These are phyloP conservation scores for Helostoma temminkii DNA, from an alignment of 2,797 vertebrate species.

Conservation along the genomic window DNA sequence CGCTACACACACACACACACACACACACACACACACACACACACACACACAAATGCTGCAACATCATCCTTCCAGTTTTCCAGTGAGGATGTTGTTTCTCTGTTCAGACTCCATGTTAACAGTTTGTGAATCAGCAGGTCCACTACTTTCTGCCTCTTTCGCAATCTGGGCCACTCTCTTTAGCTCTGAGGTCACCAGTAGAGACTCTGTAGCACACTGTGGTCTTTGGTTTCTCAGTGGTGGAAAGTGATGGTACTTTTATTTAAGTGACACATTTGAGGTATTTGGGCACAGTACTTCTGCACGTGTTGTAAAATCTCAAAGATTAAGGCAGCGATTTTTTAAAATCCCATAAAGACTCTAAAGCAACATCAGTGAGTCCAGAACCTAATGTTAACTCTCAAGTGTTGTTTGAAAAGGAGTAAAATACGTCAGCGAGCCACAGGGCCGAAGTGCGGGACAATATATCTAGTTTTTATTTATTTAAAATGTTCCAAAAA, in stretches of 20 bases:
- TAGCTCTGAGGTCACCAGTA: conserved; percentile 32
- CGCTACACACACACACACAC: too few species aligned
- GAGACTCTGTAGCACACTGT: conserved; percentile 13
- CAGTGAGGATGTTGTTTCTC: conserved; percentile 51
- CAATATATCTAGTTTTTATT: too few species aligned
- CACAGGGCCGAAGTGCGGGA: too few species aligned
- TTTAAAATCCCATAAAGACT: too few species aligned
- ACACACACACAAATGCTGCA: conserved; percentile 33
- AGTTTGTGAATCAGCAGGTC: conserved; percentile 74
- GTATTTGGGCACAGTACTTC: too few species aligned
- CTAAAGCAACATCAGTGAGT: too few species aligned
- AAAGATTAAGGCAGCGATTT: too few species aligned
- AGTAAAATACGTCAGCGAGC: too few species aligned
- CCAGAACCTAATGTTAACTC: too few species aligned
- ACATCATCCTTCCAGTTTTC: conserved; percentile 66
- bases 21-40: conserved; percentile 7
- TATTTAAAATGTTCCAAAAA: too few species aligned
- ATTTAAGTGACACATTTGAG: background rate
- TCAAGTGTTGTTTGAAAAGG: too few species aligned
- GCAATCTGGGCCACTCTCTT: conserved; percentile 40
- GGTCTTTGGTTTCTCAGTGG: background rate
- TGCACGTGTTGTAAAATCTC: too few species aligned
- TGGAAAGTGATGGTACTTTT: background rate
- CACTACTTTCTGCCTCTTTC: conserved; percentile 63
- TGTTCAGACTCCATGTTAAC: conserved; percentile 52